Conservation (phyloP, 2,888 invertebrate species). For the Pristionchus fissidentatus region DNA sequence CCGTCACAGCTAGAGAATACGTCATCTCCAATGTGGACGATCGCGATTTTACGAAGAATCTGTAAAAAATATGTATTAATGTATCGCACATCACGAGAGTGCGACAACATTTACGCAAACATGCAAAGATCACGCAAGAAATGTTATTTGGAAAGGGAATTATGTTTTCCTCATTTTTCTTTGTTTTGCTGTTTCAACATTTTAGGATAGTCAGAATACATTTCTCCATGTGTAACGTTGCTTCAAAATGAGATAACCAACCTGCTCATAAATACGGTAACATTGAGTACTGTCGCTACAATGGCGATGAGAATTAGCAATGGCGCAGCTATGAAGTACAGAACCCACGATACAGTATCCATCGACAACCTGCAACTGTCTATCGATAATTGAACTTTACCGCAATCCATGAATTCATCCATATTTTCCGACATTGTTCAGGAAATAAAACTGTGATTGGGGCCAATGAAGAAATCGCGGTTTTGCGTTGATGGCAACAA, state of each 20-base stretch:
- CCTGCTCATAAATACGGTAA: constrained; percentile 54
- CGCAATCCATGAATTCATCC: too few relatives aligned
- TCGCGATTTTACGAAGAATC: constrained; percentile 50
- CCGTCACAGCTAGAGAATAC: constrained; percentile 63
- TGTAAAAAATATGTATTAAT: constrained; percentile 29
- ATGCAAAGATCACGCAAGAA: neutral
- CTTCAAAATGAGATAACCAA: neutral
- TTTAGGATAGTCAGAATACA: neutral
- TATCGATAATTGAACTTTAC: constrained; percentile 13
- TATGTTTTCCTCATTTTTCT: neutral
- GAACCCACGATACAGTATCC: neutral
- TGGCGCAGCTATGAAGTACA: constrained; percentile 23
- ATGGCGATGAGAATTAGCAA: constrained; percentile 13
- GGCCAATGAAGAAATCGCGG: too few relatives aligned
- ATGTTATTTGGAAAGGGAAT: neutral
- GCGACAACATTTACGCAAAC: neutral
- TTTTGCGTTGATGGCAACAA: too few relatives aligned
- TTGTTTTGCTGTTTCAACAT: neutral
- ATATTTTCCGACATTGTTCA: too few relatives aligned
- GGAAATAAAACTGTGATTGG: too few relatives aligned
- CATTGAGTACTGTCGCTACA: constrained; percentile 62
- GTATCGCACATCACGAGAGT: neutral
- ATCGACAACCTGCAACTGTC: constrained; percentile 33
- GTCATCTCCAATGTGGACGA: constrained; percentile 62
- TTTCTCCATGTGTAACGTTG: neutral